phyloP scores from a whole-genome alignment of 2,113 vertebrate genomes.

The Lepus europaeus region DNA sequence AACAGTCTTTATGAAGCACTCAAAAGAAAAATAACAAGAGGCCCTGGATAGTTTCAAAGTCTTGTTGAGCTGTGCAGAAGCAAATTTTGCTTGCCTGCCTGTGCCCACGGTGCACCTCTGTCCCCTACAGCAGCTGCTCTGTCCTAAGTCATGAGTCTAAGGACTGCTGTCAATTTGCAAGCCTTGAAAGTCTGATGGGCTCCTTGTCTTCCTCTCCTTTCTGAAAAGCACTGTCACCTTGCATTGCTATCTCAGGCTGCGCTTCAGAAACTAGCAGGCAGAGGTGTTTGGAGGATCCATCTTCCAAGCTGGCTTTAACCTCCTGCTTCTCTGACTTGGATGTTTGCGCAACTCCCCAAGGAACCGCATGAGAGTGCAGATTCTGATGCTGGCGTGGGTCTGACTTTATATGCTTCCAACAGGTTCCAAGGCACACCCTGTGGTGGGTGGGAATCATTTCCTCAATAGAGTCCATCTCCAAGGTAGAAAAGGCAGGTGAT shows the following conservation, averaged over 20 bases:
- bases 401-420: background rate
- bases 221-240: slow-evolving; percentile 20
- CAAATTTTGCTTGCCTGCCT: background rate
- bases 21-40: slow-evolving; percentile 63
- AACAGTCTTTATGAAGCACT: slow-evolving; percentile 54
- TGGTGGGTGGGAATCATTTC: background rate
- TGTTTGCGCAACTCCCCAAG: background rate
- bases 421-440: background rate
- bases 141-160: background rate
- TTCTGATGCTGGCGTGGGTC: slow-evolving; percentile 8
- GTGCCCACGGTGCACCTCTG: background rate
- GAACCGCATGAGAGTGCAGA: background rate
- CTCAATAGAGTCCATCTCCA: background rate
- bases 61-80: slow-evolving; percentile 36
- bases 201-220: slow-evolving; percentile 16
- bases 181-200: background rate
- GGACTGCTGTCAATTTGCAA: background rate
- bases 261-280: background rate
- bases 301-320: background rate
- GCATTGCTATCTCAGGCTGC: background rate
- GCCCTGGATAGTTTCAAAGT: slow-evolving; percentile 55
- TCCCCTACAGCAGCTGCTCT: slow-evolving; percentile 22
- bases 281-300: background rate
- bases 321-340: slow-evolving; percentile 30
- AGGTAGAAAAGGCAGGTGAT: background rate